Evolutionary conservation across 2,797 vertebrate species (phyloP).

Genomic region (Esox lucius): DNA sequence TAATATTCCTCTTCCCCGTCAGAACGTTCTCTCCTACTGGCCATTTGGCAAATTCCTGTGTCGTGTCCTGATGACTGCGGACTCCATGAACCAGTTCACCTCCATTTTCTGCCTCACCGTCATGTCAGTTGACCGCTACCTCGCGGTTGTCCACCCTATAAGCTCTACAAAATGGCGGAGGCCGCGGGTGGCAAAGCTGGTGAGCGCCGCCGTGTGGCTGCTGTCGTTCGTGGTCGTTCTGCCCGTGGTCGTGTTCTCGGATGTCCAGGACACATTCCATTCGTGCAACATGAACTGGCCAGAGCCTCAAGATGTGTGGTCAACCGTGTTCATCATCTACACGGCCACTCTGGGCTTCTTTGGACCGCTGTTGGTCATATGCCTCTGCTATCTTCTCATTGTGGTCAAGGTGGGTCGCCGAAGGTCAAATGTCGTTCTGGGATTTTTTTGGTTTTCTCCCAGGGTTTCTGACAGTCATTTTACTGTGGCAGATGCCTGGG

Average conservation of each 20-base stretch:
- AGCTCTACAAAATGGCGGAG: constrained; percentile 91
- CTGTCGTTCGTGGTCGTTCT: constrained; percentile 91
- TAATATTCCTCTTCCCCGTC: neutral
- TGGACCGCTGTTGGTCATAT: constrained; percentile 91
- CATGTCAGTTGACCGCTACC: constrained; percentile 94
- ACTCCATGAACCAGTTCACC: constrained; percentile 96
- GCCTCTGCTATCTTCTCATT: constrained; percentile 93
- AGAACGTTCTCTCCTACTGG: constrained; percentile 96
- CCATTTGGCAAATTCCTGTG: constrained; percentile 94
- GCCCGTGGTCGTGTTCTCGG: constrained; percentile 93
- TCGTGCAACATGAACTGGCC: constrained; percentile 98
- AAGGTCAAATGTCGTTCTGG: no score
- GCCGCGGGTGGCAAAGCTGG: constrained; percentile 86
- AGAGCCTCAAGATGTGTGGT: constrained; percentile 87
- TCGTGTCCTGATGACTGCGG: constrained; percentile 92
- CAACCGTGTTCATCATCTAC: constrained; percentile 92
- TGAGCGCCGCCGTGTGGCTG: constrained; percentile 89
- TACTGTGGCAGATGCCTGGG: no score
- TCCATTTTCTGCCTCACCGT: constrained; percentile 97
- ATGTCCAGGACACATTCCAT: constrained; percentile 86
- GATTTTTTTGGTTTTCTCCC: no score
- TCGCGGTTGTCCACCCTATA: constrained; percentile 92
- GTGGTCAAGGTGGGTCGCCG: constrained; percentile 77
- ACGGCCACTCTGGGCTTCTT: constrained; percentile 93
- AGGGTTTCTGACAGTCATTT: no score